Base-by-base conservation (phyloP, 2,797 vertebrate genomes). In the Typhlichthys eigenmanni region DNA sequence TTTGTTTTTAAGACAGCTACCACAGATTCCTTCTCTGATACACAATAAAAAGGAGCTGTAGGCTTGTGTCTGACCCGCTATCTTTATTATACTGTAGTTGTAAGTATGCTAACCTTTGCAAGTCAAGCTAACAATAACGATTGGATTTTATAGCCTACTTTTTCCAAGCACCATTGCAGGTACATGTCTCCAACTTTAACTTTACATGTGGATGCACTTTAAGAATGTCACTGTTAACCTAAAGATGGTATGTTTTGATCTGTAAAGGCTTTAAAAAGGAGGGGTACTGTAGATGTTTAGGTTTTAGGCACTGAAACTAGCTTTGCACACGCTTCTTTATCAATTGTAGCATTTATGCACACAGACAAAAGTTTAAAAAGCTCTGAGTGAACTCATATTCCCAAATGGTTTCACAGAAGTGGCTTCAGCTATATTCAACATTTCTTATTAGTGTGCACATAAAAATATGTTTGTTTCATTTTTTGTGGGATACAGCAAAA, bases 241-340 rank as follows among this genome's bases (percentile, higher is more conserved):
- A 12, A 48, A 17, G 4, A 24, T 5, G 14, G 2, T 64, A 70
- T 61, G 74, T 55, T 53, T 78, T 55, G 61, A 38, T 78, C 70
- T 81, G 8, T 17, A 34, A 59, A 66, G 48, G 59, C 53, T 48
- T 34, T 51, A 74, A 62, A 67, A 49, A 45, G 53, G 74, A 75
- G 59, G 17, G 47, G 47, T 38, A 59, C 16, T 48, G 60, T 79
- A 75, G 71, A 78, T 78, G 63, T 76, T 80, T 24, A 24, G 55
- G 56, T 73, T 75, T 81, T 80, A 64, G 75, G 76, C 87, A 80
- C 73, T 77, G 65, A 76, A 73, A 57, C 70, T 74, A 19, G 76
- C 81, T 88, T 89, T 87, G 85, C 86, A 85, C 82, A 84, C 62
- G 82, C 79, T 85, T 87, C 75, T 71, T 79, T 73, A 80, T 85